Conservation (phyloP, 2,888 invertebrate species). For the Parnassius mnemosyne region DNA sequence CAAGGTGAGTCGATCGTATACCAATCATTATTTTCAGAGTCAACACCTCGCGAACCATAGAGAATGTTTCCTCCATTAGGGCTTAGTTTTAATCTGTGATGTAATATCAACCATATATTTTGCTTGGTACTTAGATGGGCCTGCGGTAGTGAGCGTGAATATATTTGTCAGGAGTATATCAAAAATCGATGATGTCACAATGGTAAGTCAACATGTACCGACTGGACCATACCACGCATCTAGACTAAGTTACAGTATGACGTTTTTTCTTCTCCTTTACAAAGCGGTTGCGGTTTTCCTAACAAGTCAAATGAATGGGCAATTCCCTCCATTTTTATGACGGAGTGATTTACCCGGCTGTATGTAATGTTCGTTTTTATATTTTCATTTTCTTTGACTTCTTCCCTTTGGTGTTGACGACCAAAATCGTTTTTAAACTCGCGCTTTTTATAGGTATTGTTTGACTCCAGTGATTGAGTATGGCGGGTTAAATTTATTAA, state of each 20-base stretch:
- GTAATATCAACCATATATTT: constrained; percentile 67
- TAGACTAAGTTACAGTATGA: constrained; percentile 62
- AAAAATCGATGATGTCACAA: constrained; percentile 99
- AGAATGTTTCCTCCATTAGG: constrained; percentile 49
- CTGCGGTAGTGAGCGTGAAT: constrained; percentile 97
- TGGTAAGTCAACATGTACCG: constrained; percentile 90
- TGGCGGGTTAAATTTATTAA: constrained; percentile 10
- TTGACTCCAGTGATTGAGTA: constrained; percentile 3
- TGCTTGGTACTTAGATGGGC: constrained; percentile 88
- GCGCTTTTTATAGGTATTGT: constrained; percentile 34
- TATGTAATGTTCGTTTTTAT: constrained; percentile 50
- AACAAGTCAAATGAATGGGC: constrained; percentile 80
- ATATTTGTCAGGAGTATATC: constrained; percentile 99
- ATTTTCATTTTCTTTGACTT: constrained; percentile 47
- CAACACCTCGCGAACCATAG: constrained; percentile 38
- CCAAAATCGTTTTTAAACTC: constrained; percentile 78
- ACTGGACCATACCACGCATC: constrained; percentile 63
- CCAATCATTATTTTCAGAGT: constrained; percentile 29
- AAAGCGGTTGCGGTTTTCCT: constrained; percentile 48
- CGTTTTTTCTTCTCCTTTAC: constrained; percentile 38
- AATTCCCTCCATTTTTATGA: constrained; percentile 59
- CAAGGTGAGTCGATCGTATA: constrained; percentile 48
- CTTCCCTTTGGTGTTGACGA: constrained; percentile 75
- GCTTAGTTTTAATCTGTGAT: constrained; percentile 52
- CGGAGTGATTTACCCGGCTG: constrained; percentile 68